Conservation (phyloP, 2,888 invertebrate species). For the Napeogenes inachia region DNA sequence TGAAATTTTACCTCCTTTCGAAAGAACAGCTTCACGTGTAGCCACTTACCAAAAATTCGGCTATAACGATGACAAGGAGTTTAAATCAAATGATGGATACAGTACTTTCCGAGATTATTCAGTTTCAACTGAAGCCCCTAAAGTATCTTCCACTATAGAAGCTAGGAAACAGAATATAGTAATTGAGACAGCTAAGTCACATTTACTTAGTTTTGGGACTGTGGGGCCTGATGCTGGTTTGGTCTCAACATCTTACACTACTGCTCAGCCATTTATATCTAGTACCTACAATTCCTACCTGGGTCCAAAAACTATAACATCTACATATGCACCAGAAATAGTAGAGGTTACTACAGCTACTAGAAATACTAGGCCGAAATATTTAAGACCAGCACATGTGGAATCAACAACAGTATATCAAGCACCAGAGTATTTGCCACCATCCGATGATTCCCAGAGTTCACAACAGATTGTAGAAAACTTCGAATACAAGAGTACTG, state of each 20-base stretch:
- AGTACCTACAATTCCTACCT: conserved; percentile 39
- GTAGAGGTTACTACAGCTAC: conserved; percentile 36
- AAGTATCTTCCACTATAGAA: conserved; percentile 29
- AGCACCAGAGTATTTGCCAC: conserved; percentile 51
- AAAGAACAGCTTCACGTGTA: conserved; percentile 29
- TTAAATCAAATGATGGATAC: conserved; percentile 21
- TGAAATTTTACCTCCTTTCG: conserved; percentile 30
- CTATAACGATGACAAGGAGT: conserved; percentile 40
- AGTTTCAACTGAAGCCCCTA: conserved; percentile 31
- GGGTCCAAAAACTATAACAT: conserved; percentile 34
- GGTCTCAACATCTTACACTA: conserved; percentile 43
- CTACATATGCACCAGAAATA: conserved; percentile 40
- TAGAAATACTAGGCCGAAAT: conserved; percentile 33
- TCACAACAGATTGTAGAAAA: conserved; percentile 47
- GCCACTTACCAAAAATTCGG: conserved; percentile 47
- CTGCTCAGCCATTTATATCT: conserved; percentile 44
- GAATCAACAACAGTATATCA: conserved; percentile 47
- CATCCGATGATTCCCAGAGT: conserved; percentile 32
- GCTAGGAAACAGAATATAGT: conserved; percentile 55
- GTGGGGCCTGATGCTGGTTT: conserved; percentile 58
- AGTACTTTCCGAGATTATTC: conserved; percentile 36
- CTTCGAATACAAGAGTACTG: conserved; percentile 46
- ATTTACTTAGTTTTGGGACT: conserved; percentile 57
- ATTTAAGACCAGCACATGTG: conserved; percentile 39
- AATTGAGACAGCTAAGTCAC: conserved; percentile 59